Evolutionary conservation across 2,113 vertebrate genomes (phyloP).

Genomic region (Oreocharis arfaki): DNA sequence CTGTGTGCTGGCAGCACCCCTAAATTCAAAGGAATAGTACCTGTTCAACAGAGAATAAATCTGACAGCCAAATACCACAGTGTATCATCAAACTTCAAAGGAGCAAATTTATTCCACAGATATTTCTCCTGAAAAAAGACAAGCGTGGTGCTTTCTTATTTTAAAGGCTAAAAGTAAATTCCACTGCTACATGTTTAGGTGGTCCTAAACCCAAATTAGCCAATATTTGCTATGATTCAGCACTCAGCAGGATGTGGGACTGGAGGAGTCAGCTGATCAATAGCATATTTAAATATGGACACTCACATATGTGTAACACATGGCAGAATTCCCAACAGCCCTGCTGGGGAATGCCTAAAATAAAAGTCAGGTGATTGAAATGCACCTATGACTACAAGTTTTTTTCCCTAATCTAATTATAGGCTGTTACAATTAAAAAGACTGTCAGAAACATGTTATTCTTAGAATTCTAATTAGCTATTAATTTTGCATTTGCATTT

Average conservation of each 20-base stretch:
- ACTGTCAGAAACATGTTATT: neutral
- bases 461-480: conserved; percentile 13
- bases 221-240: neutral
- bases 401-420: neutral
- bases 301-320: neutral
- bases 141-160: neutral
- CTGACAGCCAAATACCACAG: neutral
- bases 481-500: conserved; percentile 24
- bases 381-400: neutral
- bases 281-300: neutral
- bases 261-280: neutral
- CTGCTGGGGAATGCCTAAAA: neutral
- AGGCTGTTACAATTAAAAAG: neutral
- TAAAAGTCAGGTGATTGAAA: conserved; percentile 1
- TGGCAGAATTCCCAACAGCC: conserved; percentile 1
- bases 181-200: neutral
- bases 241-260: neutral
- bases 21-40: conserved; percentile 32
- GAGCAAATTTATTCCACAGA: neutral
- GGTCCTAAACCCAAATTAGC: neutral
- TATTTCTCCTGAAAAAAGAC: neutral
- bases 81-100: neutral
- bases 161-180: neutral
- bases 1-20: conserved; percentile 78
- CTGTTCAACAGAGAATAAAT: neutral